Evolutionary conservation across 2,888 invertebrate species (phyloP).

Genomic region (Euproctis similis): DNA sequence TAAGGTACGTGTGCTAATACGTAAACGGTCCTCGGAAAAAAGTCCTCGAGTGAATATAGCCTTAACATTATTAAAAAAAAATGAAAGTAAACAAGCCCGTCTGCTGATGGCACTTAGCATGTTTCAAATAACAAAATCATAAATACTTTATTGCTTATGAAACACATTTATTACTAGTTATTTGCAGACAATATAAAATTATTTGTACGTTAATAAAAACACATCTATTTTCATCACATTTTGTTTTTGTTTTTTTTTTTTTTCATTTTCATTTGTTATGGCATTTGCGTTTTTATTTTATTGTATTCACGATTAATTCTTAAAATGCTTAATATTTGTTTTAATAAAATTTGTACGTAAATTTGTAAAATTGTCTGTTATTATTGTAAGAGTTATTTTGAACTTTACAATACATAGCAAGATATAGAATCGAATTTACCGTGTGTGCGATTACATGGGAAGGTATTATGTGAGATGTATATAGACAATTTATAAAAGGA

Average conservation of each 20-base stretch:
- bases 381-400: no score
- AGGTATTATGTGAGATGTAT: slow-evolving; percentile 12
- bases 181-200: slow-evolving; percentile 54
- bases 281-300: slow-evolving; percentile 29
- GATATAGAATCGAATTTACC: slow-evolving; percentile 4
- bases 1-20: no score
- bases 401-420: no score
- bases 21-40: no score
- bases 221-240: slow-evolving; percentile 51
- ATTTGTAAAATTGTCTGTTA: no score
- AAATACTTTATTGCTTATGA: slow-evolving; percentile 38
- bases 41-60: not conserved
- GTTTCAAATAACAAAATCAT: slow-evolving; percentile 51
- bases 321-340: slow-evolving; percentile 30
- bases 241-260: slow-evolving; percentile 20
- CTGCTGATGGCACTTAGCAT: slow-evolving; percentile 68
- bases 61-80: slow-evolving; percentile 39
- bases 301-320: slow-evolving; percentile 25
- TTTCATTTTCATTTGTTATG: no score
- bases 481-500: slow-evolving; percentile 10
- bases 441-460: slow-evolving; percentile 7
- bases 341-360: slow-evolving; percentile 26
- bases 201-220: slow-evolving; percentile 66
- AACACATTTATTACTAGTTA: slow-evolving; percentile 59
- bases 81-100: slow-evolving; percentile 52